phyloP scores from a whole-genome alignment of 2,888 invertebrate species.

The Andrena hattorfiana region DNA sequence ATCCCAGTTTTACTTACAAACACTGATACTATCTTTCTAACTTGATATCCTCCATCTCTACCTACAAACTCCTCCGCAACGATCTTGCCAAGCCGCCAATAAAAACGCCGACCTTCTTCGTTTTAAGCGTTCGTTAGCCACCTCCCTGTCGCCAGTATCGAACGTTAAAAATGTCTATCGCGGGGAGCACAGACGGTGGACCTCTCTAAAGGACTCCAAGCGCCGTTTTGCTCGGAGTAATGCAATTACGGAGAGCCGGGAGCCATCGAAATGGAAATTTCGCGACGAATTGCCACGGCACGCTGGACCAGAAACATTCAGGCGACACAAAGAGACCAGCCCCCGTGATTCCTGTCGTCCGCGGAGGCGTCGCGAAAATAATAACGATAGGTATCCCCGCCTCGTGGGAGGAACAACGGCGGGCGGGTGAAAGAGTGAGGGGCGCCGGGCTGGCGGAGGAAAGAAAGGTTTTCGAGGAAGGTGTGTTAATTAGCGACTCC shows the following conservation, averaged over 20 bases:
- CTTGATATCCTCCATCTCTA: neutral
- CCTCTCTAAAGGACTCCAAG: slow-evolving; percentile 4
- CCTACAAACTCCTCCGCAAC: slow-evolving; percentile 9
- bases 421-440: slow-evolving; percentile 27
- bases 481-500: slow-evolving; percentile 69
- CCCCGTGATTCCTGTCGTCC: slow-evolving; percentile 16
- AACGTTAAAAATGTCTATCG: slow-evolving; percentile 21
- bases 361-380: slow-evolving; percentile 53
- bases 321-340: slow-evolving; percentile 41
- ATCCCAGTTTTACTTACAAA: neutral
- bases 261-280: slow-evolving; percentile 57
- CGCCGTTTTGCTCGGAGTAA: slow-evolving; percentile 29
- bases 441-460: neutral
- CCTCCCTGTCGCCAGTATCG: neutral
- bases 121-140: slow-evolving; percentile 19
- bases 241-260: slow-evolving; percentile 45
- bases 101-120: slow-evolving; percentile 1
- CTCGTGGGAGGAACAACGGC: slow-evolving; percentile 12
- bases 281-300: slow-evolving; percentile 44
- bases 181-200: neutral
- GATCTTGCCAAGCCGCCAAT: neutral
- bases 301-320: slow-evolving; percentile 34
- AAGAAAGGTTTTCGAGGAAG: slow-evolving; percentile 53
- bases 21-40: neutral
- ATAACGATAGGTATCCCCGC: slow-evolving; percentile 31